These are phyloP conservation scores for Scomberomorus guttatus DNA, from an alignment of 2,797 vertebrate genomes.

Conservation along the genomic window DNA sequence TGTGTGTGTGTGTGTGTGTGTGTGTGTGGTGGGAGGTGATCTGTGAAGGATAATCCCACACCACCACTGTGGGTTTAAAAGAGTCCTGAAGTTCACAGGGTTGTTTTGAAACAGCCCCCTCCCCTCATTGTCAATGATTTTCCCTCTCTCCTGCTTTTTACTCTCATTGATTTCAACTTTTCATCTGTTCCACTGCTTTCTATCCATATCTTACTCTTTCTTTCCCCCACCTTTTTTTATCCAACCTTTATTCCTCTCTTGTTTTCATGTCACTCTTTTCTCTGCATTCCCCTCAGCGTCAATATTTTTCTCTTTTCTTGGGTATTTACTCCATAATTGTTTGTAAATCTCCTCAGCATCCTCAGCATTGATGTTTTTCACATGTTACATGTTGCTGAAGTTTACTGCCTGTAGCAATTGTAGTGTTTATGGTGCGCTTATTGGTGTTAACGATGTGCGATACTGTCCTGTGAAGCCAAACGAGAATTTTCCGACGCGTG, in stretches of 20 bases:
- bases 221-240: neutral
- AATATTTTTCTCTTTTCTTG: neutral
- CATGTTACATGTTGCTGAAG: neutral
- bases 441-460: slow-evolving; percentile 42
- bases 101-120: slow-evolving; percentile 36
- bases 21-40: slow-evolving; percentile 6
- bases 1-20: slow-evolving; percentile 17
- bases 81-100: slow-evolving; percentile 37
- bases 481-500: neutral
- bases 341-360: neutral
- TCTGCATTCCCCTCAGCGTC: neutral
- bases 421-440: slow-evolving; percentile 52
- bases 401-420: slow-evolving; percentile 2
- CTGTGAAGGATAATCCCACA: slow-evolving; percentile 56
- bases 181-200: neutral
- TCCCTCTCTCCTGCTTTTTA: neutral
- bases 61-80: slow-evolving; percentile 25
- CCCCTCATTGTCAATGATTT: neutral
- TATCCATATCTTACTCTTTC: neutral
- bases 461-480: slow-evolving; percentile 27
- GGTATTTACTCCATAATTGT: neutral
- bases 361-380: neutral
- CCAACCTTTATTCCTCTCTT: neutral
- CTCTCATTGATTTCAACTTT: neutral
- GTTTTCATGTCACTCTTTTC: neutral